A percentile compares a stretch with the other conserved stretches of the same genome.
Evolutionary conservation across 1,140 invertebrate species (phyloP).

Genomic region (Physella acuta): DNA sequence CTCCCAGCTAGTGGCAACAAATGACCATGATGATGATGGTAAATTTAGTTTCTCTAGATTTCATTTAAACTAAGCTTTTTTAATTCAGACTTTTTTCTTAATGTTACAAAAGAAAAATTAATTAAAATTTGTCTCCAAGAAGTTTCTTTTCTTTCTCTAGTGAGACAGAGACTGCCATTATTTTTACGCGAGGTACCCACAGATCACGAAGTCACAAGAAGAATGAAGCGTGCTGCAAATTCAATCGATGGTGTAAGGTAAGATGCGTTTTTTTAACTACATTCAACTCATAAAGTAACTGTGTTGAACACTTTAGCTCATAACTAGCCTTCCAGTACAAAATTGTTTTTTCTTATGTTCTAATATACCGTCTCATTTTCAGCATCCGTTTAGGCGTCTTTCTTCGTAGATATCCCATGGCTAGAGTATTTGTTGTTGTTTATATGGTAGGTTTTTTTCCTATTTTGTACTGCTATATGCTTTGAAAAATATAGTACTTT

Average conservation of each 20-base stretch:
- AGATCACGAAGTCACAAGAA: slow-evolving; percentile 75
- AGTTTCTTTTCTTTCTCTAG: slow-evolving; percentile 47
- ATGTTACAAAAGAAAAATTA: too few species aligned
- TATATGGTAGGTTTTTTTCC: slow-evolving; percentile 75
- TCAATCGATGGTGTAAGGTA: slow-evolving; percentile 73
- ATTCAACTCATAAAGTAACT: not conserved
- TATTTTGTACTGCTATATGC: too few species aligned
- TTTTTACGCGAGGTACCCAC: slow-evolving; percentile 77
- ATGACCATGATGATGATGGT: slow-evolving; percentile 32
- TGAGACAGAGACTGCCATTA: slow-evolving; percentile 69
- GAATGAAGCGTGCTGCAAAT: slow-evolving; percentile 79
- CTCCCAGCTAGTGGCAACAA: slow-evolving; percentile 17
- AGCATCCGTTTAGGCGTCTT: slow-evolving; percentile 75
- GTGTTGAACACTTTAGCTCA: not conserved
- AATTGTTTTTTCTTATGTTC: not conserved
- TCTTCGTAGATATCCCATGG: slow-evolving; percentile 77
- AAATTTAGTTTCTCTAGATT: slow-evolving; percentile 38
- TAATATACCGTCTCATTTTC: slow-evolving; percentile 1
- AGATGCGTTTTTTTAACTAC: too few species aligned
- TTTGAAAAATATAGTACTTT: too few species aligned
- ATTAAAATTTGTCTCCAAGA: too few species aligned
- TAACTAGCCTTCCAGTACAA: not conserved
- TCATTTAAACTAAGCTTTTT: too few species aligned
- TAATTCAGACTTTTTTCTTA: too few species aligned
- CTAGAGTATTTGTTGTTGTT: slow-evolving; percentile 75